phyloP scores from a whole-genome alignment of 2,113 vertebrate species.

The Atrichornis clamosus region DNA sequence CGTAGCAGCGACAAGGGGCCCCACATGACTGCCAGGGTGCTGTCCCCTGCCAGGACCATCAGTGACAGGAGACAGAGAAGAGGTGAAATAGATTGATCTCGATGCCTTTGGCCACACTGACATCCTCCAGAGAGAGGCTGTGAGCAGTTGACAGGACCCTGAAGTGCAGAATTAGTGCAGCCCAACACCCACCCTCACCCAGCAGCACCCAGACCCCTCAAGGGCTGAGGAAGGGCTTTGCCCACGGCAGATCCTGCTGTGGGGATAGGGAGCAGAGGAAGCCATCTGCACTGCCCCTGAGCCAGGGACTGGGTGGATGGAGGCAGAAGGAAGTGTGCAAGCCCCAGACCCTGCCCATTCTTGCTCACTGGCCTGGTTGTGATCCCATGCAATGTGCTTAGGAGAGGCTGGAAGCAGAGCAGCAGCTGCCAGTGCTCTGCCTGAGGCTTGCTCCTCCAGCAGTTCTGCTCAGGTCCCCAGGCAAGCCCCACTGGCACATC shows the following conservation, averaged over 20 bases:
- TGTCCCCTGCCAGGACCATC: neutral
- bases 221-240: neutral
- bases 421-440: neutral
- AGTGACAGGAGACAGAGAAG: neutral
- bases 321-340: neutral
- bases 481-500: neutral
- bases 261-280: neutral
- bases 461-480: neutral
- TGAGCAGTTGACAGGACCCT: neutral
- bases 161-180: neutral
- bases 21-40: neutral
- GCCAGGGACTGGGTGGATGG: accelerated
- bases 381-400: neutral
- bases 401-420: neutral
- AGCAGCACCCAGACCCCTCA: neutral
- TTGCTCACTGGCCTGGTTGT: neutral
- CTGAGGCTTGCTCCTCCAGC: neutral
- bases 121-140: neutral
- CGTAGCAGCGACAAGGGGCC: neutral
- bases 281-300: neutral
- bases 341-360: neutral
- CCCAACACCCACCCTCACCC: neutral
- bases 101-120: neutral
- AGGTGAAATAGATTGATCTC: neutral
- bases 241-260: neutral